These are phyloP conservation scores for Panulirus ornatus DNA, from an alignment of 1,140 invertebrate species.

Conservation along the genomic window DNA sequence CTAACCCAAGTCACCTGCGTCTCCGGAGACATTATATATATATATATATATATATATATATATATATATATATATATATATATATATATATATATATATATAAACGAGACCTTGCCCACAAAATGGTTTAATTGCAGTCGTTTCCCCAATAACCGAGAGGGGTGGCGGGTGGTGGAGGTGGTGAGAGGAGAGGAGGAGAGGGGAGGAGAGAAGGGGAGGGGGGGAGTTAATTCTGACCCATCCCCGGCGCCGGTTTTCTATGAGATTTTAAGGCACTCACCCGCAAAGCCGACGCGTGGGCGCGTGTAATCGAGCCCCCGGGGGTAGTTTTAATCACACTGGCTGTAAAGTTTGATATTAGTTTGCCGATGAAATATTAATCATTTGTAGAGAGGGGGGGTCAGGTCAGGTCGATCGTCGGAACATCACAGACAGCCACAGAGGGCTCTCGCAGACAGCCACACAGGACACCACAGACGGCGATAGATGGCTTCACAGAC, in stretches of 20 bases:
- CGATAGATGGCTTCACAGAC: no score
- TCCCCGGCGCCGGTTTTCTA: slow-evolving; percentile 23
- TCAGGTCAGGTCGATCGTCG: not conserved
- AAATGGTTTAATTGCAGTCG: slow-evolving; percentile 28
- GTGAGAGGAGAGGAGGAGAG: not conserved
- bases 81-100: slow-evolving; percentile 28
- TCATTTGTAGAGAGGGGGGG: slow-evolving; percentile 9
- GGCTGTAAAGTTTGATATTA: slow-evolving; percentile 16
- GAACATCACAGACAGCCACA: no score
- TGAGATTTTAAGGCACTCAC: slow-evolving; percentile 52
- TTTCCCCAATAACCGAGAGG: slow-evolving; percentile 31
- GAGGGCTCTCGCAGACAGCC: no score
- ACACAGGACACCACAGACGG: no score
- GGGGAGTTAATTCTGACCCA: slow-evolving; percentile 36
- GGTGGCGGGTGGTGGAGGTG: not conserved
- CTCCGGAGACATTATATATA: not conserved
- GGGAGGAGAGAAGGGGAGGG: not conserved
- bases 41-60: slow-evolving; percentile 19
- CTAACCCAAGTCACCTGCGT: not conserved
- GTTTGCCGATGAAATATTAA: slow-evolving; percentile 14
- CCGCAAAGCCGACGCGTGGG: slow-evolving; percentile 31
- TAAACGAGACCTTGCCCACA: not conserved
- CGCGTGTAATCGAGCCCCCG: not conserved
- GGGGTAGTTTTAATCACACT: not conserved
- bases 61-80: slow-evolving; percentile 24